Percentiles rank a stretch among this genome's conserved stretches.
Conservation (phyloP, 2,797 vertebrate species). For the Hydrolagus colliei region DNA sequence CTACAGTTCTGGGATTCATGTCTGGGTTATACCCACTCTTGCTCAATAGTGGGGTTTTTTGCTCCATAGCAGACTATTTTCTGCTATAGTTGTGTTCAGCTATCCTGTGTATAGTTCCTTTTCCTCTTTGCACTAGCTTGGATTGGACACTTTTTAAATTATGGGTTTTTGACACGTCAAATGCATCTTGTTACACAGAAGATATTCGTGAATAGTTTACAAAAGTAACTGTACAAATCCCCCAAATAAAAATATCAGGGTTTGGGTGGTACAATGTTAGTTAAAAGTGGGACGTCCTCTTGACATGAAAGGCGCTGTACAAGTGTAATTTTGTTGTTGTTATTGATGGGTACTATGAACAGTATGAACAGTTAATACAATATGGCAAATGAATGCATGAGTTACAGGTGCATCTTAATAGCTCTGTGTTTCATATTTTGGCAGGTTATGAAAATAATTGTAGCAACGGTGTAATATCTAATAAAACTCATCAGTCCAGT, state of each 20-base stretch:
- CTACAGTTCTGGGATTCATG: too few relatives aligned
- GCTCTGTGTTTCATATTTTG: constrained; percentile 31
- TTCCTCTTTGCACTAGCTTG: not conserved
- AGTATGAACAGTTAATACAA: too few relatives aligned
- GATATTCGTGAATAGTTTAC: not conserved
- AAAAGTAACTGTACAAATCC: not conserved
- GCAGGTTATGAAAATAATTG: constrained; percentile 88
- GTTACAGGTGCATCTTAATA: not conserved
- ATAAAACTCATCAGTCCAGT: constrained; percentile 77
- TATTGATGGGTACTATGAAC: too few relatives aligned
- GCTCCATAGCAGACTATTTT: too few relatives aligned
- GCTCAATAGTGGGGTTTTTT: too few relatives aligned
- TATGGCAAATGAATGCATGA: too few relatives aligned
- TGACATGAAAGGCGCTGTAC: too few relatives aligned
- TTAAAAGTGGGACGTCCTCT: too few relatives aligned
- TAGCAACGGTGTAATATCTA: constrained; percentile 91
- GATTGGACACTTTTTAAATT: not conserved
- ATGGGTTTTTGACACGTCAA: not conserved
- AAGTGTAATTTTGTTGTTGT: not conserved
- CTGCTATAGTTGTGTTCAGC: not conserved
- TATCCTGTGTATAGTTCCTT: not conserved
- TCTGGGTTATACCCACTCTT: too few relatives aligned
- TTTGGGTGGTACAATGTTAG: too few relatives aligned
- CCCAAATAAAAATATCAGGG: too few relatives aligned
- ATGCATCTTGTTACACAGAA: not conserved